A percentile compares a stretch with the other conserved stretches of the same genome.
Evolutionary conservation across 2,888 invertebrate species (phyloP).

Genomic region (Beris morrisii): DNA sequence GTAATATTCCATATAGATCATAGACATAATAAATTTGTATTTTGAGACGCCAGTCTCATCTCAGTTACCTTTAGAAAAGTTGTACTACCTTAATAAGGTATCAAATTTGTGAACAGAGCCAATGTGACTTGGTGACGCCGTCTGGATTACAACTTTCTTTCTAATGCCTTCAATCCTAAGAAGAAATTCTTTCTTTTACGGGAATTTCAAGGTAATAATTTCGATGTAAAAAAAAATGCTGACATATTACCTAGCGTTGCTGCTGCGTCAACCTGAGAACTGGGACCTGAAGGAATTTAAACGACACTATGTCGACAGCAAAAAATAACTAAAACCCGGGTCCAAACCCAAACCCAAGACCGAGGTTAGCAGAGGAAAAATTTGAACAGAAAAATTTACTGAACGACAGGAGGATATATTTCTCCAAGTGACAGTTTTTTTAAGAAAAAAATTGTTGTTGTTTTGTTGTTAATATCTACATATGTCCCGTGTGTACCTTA

Average conservation of each 20-base stretch:
- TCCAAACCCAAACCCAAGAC: too few relatives aligned
- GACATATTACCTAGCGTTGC: conserved; percentile 26
- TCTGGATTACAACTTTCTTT: conserved; percentile 25
- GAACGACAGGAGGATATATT: conserved; percentile 43
- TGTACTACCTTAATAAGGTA: too few relatives aligned
- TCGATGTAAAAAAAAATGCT: conserved; percentile 12
- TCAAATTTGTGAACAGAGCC: too few relatives aligned
- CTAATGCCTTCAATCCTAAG: neutral
- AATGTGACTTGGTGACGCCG: conserved; percentile 17
- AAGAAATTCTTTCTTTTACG: too few relatives aligned
- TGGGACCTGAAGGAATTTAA: conserved; percentile 14
- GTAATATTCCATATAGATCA: conserved; percentile 31
- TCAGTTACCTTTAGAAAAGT: too few relatives aligned
- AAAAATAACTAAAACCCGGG: too few relatives aligned
- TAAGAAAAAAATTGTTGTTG: conserved; percentile 28
- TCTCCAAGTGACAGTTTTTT: conserved; percentile 46
- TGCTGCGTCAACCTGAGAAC: conserved; percentile 14
- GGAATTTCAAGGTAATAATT: conserved; percentile 24
- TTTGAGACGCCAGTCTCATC: conserved; percentile 19
- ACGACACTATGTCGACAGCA: conserved; percentile 5
- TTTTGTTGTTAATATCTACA: conserved; percentile 34
- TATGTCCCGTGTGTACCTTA: conserved; percentile 31
- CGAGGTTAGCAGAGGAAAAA: conserved; percentile 34
- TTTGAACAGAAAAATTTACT: conserved; percentile 43
- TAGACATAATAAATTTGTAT: conserved; percentile 18